These are phyloP conservation scores for Proteles cristata DNA, from an alignment of 2,113 vertebrate genomes.

Conservation along the genomic window DNA sequence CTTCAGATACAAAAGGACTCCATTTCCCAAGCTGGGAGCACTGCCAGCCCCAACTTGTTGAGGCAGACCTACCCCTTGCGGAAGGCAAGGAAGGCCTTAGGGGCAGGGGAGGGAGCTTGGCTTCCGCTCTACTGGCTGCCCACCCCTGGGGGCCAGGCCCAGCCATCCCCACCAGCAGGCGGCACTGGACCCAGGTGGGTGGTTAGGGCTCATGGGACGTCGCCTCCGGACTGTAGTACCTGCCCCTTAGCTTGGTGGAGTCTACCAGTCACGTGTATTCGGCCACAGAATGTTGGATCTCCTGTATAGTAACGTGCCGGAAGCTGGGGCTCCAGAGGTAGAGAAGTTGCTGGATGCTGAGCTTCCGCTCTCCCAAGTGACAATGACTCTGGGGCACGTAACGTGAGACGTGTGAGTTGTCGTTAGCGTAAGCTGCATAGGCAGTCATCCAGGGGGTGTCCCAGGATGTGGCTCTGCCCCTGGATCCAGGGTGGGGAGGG, in stretches of 20 bases:
- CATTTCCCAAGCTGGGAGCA: conserved; percentile 58
- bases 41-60: conserved; percentile 68
- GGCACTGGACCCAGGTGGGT: neutral
- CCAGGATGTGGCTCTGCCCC: neutral
- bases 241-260: neutral
- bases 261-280: neutral
- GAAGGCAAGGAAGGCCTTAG: neutral
- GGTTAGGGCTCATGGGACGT: rapidly evolving
- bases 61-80: neutral
- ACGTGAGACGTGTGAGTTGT: neutral
- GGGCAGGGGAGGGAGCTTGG: neutral
- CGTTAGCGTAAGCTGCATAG: rapidly evolving
- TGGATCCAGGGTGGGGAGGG: neutral
- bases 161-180: neutral
- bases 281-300: neutral
- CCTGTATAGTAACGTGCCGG: neutral
- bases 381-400: neutral
- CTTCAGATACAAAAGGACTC: conserved; percentile 74
- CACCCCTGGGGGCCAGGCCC: neutral
- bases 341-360: neutral
- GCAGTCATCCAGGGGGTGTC: neutral
- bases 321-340: neutral
- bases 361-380: neutral
- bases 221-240: neutral
- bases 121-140: rapidly evolving